A percentile compares a stretch with the other conserved stretches of the same genome.
phyloP scores from a whole-genome alignment of 2,797 vertebrate species.

The Scolopax rusticola region DNA sequence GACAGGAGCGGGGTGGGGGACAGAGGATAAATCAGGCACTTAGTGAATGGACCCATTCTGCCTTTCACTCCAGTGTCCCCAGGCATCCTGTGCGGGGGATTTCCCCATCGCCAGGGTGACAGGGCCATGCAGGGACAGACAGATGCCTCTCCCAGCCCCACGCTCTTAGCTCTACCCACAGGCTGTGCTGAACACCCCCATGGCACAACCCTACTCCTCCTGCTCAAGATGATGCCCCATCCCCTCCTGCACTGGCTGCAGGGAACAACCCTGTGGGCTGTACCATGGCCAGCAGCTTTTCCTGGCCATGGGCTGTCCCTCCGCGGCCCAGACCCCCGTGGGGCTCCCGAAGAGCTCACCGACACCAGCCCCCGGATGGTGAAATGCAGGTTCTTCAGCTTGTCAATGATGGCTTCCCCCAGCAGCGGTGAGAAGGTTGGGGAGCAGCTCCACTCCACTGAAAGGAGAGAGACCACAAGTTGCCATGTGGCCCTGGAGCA shows the following conservation, averaged over 20 bases:
- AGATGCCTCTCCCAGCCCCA: neutral
- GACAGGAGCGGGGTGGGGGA: fast-evolving
- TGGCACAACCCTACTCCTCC: neutral
- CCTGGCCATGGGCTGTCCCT: neutral
- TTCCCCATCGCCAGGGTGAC: neutral
- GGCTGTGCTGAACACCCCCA: neutral
- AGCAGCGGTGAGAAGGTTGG: slow-evolving; percentile 80
- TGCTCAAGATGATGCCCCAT: neutral
- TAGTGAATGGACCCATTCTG: neutral
- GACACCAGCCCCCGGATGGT: slow-evolving; percentile 85
- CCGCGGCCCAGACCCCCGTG: fast-evolving
- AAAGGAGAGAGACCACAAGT: slow-evolving; percentile 40
- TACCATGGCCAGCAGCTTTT: neutral
- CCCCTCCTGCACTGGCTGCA: fast-evolving
- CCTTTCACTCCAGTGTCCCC: neutral
- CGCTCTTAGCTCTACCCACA: neutral
- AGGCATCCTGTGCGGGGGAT: neutral
- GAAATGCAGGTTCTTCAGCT: slow-evolving; percentile 83
- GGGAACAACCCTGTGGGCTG: fast-evolving
- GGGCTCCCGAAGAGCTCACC: slow-evolving; percentile 76
- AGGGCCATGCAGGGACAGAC: fast-evolving
- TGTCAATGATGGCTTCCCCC: slow-evolving; percentile 86
- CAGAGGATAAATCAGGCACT: neutral
- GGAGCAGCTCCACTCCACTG: slow-evolving; percentile 89
- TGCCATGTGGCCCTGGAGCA: neutral